Conservation (phyloP, 2,888 invertebrate species). For the Ethmia dodecea region DNA sequence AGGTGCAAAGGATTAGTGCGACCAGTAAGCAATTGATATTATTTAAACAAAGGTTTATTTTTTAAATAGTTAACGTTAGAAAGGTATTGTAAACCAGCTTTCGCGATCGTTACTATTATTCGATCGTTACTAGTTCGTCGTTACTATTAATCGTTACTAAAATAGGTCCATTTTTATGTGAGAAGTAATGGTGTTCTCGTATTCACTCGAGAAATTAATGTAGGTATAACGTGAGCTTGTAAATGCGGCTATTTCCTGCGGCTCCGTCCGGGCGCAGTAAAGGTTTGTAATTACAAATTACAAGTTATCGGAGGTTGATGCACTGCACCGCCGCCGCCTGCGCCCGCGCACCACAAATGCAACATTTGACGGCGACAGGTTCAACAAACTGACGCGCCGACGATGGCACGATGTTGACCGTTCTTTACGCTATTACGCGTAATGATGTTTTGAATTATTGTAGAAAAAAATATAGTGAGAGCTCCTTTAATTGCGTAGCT, state of each 20-base stretch:
- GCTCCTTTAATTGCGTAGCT: slow-evolving; percentile 24
- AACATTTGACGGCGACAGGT: slow-evolving; percentile 63
- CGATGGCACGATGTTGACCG: slow-evolving; percentile 45
- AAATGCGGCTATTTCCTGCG: slow-evolving; percentile 61
- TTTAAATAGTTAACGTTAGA: no score
- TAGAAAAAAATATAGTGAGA: slow-evolving; percentile 31
- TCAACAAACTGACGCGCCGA: slow-evolving; percentile 68
- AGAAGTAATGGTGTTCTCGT: slow-evolving; percentile 20
- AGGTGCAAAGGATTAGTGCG: no score
- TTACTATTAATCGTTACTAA: no score
- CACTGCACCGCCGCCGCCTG: slow-evolving; percentile 42
- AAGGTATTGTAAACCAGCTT: no score
- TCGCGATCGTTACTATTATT: no score
- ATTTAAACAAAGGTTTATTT: no score
- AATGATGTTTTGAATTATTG: slow-evolving; percentile 58
- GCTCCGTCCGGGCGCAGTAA: slow-evolving; percentile 60
- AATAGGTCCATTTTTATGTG: no score
- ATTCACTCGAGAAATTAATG: slow-evolving; percentile 48
- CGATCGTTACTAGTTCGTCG: no score
- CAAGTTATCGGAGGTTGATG: slow-evolving; percentile 74
- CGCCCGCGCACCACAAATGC: slow-evolving; percentile 45
- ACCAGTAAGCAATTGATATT: no score
- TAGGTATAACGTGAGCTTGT: slow-evolving; percentile 39
- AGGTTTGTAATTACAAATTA: slow-evolving; percentile 73
- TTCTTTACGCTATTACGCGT: slow-evolving; percentile 56